Conservation (phyloP, 2,113 vertebrate genomes). For the zebrafish (Danio rerio) region DNA sequence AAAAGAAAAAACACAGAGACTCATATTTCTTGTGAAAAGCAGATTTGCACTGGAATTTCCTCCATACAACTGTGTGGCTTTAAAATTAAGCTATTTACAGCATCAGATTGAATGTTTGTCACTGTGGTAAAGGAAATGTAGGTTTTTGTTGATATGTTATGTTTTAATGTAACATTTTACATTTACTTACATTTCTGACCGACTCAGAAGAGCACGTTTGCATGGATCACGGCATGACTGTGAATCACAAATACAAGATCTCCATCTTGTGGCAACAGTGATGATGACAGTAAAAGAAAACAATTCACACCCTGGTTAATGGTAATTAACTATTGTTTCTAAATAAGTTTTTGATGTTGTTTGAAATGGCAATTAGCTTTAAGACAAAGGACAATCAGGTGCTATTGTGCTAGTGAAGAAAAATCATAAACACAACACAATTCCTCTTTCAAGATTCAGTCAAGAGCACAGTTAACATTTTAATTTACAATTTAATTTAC, state of each 20-base stretch:
- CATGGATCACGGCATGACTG: not conserved
- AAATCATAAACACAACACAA: not conserved
- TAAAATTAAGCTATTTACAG: not conserved
- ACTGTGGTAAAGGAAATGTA: not conserved
- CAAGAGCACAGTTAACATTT: not conserved
- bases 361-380: not conserved
- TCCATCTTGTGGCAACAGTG: conserved; percentile 41
- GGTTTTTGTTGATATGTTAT: not conserved
- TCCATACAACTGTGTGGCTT: not conserved
- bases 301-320: not conserved
- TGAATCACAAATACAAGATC: not conserved
- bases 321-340: not conserved
- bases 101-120: not conserved
- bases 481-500: not conserved
- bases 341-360: not conserved
- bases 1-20: not conserved
- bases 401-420: not conserved
- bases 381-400: not conserved
- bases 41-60: not conserved
- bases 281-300: not conserved
- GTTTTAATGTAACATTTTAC: not conserved
- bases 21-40: not conserved
- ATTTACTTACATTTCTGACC: not conserved
- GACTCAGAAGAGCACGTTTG: not conserved
- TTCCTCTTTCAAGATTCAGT: not conserved